Percentiles rank a stretch among this genome's conserved stretches.
phyloP scores from a whole-genome alignment of 1,140 invertebrate genomes.

The Philaenus spumarius region DNA sequence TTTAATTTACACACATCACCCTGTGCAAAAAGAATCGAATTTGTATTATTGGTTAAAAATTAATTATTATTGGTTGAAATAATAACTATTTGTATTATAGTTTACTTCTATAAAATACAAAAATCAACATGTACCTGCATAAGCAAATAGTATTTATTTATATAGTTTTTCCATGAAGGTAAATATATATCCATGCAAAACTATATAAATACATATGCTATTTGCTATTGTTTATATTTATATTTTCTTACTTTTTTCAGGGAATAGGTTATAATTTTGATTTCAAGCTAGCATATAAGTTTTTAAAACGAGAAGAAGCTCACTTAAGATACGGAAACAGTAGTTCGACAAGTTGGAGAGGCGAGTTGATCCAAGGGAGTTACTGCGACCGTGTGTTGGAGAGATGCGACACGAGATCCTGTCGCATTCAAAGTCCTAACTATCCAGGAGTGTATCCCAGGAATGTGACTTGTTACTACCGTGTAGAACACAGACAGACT shows the following conservation, averaged over 20 bases:
- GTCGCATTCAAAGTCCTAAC: conserved; percentile 75
- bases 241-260: too few species aligned
- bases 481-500: conserved; percentile 58
- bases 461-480: conserved; percentile 77
- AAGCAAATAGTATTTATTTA: too few species aligned
- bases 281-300: conserved; percentile 76
- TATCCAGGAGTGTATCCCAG: conserved; percentile 79
- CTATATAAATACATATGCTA: background rate
- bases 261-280: conserved; percentile 73
- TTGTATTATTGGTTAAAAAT: too few species aligned
- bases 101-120: background rate
- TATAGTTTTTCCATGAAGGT: too few species aligned
- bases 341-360: conserved; percentile 58
- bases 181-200: background rate
- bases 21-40: too few species aligned
- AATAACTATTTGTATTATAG: too few species aligned
- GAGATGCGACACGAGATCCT: conserved; percentile 54
- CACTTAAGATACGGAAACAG: conserved; percentile 68
- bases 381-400: conserved; percentile 73
- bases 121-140: too few species aligned
- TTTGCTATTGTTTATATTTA: background rate
- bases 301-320: conserved; percentile 63
- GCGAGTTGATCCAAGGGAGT: conserved; percentile 59
- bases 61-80: background rate
- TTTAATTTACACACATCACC: too few species aligned